phyloP scores from a whole-genome alignment of 2,113 vertebrate species.

The Seriola rivoliana region DNA sequence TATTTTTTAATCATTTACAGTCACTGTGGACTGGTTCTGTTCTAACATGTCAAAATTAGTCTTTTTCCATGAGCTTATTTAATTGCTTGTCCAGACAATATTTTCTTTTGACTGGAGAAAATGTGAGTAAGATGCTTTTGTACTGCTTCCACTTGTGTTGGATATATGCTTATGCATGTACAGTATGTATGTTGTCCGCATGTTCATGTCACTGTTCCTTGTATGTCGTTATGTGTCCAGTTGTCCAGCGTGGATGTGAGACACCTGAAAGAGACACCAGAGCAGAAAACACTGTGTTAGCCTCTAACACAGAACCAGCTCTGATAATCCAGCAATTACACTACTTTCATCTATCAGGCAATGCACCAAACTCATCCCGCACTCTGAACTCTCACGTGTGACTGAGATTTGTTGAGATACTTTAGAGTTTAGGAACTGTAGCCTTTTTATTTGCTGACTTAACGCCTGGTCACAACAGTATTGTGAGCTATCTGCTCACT shows the following conservation, averaged over 20 bases:
- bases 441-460: neutral
- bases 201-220: neutral
- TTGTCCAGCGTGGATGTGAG: neutral
- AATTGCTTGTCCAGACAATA: neutral
- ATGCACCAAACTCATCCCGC: neutral
- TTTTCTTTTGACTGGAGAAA: neutral
- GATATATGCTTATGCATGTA: slow-evolving; percentile 8
- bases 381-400: neutral
- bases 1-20: neutral
- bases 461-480: too few species aligned
- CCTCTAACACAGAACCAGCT: too few species aligned
- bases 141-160: neutral
- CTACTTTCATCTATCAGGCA: neutral
- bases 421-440: neutral
- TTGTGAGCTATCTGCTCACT: too few species aligned
- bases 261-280: slow-evolving; percentile 28
- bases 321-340: neutral
- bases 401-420: neutral
- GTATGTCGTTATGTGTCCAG: slow-evolving; percentile 9
- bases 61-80: neutral
- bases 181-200: neutral
- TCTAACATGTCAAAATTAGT: neutral
- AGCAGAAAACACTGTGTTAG: slow-evolving; percentile 1
- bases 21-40: neutral
- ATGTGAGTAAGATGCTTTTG: slow-evolving; percentile 16